A percentile compares a stretch with the other conserved stretches of the same genome.
These are phyloP conservation scores for Felis chaus DNA, from an alignment of 2,113 vertebrate genomes.

Conservation along the genomic window DNA sequence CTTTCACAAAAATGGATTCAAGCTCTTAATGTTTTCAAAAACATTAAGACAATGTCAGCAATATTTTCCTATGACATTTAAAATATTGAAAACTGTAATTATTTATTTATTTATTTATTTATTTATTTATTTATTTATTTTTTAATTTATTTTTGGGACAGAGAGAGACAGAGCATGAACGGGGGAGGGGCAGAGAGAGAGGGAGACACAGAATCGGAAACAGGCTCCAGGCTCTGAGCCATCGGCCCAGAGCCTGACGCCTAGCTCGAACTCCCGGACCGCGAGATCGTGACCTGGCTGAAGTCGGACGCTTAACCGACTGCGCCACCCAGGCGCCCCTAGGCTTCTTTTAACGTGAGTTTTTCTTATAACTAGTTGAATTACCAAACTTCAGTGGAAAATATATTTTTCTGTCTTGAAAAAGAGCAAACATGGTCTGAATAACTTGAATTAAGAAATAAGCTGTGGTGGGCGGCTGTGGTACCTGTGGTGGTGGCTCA, in stretches of 20 bases:
- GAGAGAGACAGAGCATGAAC: no score
- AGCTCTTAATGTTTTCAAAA: neutral
- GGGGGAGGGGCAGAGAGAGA: no score
- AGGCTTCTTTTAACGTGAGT: neutral
- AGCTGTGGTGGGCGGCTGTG: neutral
- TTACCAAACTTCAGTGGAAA: neutral
- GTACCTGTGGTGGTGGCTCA: no score
- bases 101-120: neutral
- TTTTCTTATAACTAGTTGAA: neutral
- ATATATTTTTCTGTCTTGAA: conserved; percentile 5
- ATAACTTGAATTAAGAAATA: neutral
- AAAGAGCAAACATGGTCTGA: neutral
- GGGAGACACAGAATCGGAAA: no score
- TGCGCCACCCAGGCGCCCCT: no score
- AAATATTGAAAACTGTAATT: neutral
- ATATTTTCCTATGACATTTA: neutral
- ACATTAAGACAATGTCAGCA: neutral
- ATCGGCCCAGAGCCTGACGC: no score
- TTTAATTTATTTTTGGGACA: no score
- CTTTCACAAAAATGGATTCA: neutral
- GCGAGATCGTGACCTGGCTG: no score
- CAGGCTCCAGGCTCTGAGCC: no score
- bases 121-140: no score
- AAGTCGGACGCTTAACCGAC: no score
- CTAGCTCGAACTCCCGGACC: no score